Evolutionary conservation across 1,140 invertebrate species (phyloP), one percentile per base, ranked within the genome.

Genomic region (Aphelinus atriplicis): DNA sequence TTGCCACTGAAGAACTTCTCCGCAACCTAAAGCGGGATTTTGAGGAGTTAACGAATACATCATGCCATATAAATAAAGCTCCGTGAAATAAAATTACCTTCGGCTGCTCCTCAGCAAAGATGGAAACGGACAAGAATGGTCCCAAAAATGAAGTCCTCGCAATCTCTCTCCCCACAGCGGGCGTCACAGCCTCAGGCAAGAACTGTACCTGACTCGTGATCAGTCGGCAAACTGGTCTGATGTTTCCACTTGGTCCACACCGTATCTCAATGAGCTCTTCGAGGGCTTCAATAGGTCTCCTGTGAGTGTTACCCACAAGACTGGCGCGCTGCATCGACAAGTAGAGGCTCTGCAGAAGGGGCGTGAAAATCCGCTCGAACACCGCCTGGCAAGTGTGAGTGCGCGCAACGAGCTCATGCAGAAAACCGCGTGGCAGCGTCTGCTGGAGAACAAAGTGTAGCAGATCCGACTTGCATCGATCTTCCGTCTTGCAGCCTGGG

Each of bases 41-140:
- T 50, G 45, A 47, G 26, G 6, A 50, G 9, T 62, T 57, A 46
- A 7, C 47, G 43, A 46, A 4, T 50, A 26, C 26, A 3, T 3
- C 26, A 7, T 10, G 26, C 9, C 9, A 53, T 4, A 53, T 53
- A 61, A 63, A 47, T 61, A 42, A 61, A 43, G 42, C 58, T 61
- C 45, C 42, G 45, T 61, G 26, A 42, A 26, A 61, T 26, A 57
- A 45, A 62, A 55, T 56, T 46, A 71, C 91, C 79, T 93, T 92
- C 0, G 94, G 92, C 83, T 97, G 95, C 84, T 98, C 97, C 85
- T 98, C 96, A 50, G 95, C 95, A 84, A 98, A 98, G 0, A 97
- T 90, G 0, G 96, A 97, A 0, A 98, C 90, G 7, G 92, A 92
- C 46, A 98, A 88, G 84, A 99, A 98, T 0, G 96, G 95, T 45